Evolutionary conservation across 64 coral and sea anemone genomes (phyloP), one percentile per base, ranked within the genome.

Genomic region (Stylophora pistillata): DNA sequence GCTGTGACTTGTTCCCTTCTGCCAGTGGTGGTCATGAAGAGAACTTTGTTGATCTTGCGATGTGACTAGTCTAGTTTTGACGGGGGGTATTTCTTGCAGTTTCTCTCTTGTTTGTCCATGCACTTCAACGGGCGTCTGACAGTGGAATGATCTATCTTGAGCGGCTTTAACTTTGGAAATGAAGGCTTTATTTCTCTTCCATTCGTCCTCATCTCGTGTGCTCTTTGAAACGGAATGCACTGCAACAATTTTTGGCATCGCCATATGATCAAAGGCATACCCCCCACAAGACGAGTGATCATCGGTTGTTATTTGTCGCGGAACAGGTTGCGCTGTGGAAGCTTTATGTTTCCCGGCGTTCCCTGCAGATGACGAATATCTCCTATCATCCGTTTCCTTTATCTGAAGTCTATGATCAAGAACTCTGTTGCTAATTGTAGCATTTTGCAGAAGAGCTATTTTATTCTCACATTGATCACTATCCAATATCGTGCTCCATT

Each of bases 171-270:
- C 80, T 15, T 52, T 37, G 13, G 60, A 53, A 69, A 84, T 84
- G n/a, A 84, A 84, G 26, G 80, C 80, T 84, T 70, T 84, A 37
- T 84, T 84, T 84, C 58, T 64, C n/a, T 64, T 61, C 80, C 80
- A 84, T 84, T 84, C 80, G 13, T 84, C 80, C 13, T 26, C 14
- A 37, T 84, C 80, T 53, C 69, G 33, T 4, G 33, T 37, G 11
- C 14, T 37, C 34, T 69, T 70, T 84, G 80, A 84, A 66, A 84
- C 41, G 13, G 80, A 84, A 54, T 84, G 80, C 34, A 84, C 80
- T n/a, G 80, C 80, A 5, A 84, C 62, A 14, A 84, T 84, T 84
- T 84, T 84, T 63, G 80, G 80, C 80, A 84, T 84, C 41, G 80
- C 30, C 13, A 63, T 84, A 34, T 84, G 80, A 54, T 84, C 80